phyloP scores from a whole-genome alignment of 37 sponge, comb jelly and placozoan species.

The Geodia barretti region DNA sequence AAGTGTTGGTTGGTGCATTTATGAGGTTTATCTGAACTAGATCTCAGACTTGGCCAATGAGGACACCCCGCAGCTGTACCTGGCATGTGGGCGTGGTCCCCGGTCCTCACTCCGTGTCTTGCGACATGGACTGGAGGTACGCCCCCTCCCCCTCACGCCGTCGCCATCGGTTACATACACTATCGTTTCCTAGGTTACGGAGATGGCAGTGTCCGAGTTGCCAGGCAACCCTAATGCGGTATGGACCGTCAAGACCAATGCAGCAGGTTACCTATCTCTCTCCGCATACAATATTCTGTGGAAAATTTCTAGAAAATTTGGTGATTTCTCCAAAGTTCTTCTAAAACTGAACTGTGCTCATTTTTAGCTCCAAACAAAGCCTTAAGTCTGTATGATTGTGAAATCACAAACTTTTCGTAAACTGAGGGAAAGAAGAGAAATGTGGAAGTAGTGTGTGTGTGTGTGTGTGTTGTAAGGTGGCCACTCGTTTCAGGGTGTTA shows the following conservation, averaged over 20 bases:
- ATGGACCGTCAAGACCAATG: slow-evolving; percentile 90
- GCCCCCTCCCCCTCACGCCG: not conserved
- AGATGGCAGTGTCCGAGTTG: slow-evolving; percentile 99
- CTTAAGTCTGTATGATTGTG: too few relatives aligned
- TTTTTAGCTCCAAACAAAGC: too few relatives aligned
- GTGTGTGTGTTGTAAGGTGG: slow-evolving; percentile 22
- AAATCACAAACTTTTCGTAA: too few relatives aligned
- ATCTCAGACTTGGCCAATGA: slow-evolving; percentile 94
- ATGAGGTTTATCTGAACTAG: slow-evolving; percentile 13
- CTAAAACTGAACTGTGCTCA: too few relatives aligned
- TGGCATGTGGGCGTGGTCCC: slow-evolving; percentile 98
- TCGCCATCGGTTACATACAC: not conserved
- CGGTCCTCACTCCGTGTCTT: slow-evolving; percentile 94
- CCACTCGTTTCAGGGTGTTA: not conserved
- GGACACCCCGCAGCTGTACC: slow-evolving; percentile 98
- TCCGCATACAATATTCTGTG: not conserved
- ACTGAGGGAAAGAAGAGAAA: too few relatives aligned
- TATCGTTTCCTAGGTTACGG: slow-evolving; percentile 72
- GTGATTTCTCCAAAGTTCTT: too few relatives aligned
- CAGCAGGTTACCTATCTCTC: slow-evolving; percentile 57
- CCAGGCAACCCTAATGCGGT: slow-evolving; percentile 99
- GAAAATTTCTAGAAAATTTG: too few relatives aligned
- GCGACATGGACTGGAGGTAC: slow-evolving; percentile 92
- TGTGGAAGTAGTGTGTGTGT: slow-evolving; percentile 15
- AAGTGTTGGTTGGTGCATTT: not conserved